Evolutionary conservation across 2,113 vertebrate species (phyloP).

Genomic region (Scomber japonicus): DNA sequence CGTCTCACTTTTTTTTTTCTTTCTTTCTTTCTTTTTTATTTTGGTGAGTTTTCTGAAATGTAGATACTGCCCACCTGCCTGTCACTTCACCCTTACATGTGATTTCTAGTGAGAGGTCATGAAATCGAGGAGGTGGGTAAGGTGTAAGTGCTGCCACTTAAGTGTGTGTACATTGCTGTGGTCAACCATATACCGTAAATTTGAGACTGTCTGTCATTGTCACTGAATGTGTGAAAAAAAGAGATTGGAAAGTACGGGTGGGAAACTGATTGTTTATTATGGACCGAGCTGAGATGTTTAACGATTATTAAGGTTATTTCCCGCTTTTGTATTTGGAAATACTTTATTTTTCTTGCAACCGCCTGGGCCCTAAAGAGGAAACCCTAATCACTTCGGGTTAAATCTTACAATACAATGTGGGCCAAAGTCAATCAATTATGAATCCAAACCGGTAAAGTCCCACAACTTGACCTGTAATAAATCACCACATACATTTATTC

Average conservation of each 20-base stretch:
- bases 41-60: slow-evolving; percentile 36
- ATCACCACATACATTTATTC: no score
- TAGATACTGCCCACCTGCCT: slow-evolving; percentile 13
- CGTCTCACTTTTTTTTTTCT: slow-evolving; percentile 29
- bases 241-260: neutral
- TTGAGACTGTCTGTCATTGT: neutral
- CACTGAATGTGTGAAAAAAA: neutral
- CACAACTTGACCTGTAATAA: no score
- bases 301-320: no score
- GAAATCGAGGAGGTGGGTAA: slow-evolving; percentile 46
- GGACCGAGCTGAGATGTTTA: no score
- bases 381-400: no score
- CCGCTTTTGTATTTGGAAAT: no score
- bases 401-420: no score
- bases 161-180: slow-evolving; percentile 13
- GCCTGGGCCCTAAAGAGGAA: no score
- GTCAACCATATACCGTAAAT: slow-evolving; percentile 3
- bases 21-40: neutral
- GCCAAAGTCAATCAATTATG: no score
- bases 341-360: no score
- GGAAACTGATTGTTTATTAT: neutral
- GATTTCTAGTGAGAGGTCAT: slow-evolving; percentile 65
- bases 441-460: no score
- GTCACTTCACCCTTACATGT: slow-evolving; percentile 58
- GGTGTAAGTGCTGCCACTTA: slow-evolving; percentile 20